Conservation (phyloP, 2,797 vertebrate species). For the Moxostoma hubbsi region DNA sequence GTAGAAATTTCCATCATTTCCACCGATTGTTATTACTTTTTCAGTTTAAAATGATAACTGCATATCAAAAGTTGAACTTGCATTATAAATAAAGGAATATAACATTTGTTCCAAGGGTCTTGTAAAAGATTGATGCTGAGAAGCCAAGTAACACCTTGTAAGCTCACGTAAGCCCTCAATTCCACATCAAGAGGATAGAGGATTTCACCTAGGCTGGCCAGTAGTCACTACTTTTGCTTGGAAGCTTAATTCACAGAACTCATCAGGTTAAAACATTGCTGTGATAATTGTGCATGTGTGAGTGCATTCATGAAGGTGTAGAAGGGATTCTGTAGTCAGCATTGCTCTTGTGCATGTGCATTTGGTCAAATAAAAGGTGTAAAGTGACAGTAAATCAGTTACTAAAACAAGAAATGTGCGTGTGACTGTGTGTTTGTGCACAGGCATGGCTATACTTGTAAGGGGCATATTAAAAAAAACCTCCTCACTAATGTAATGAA, state of each 20-base stretch:
- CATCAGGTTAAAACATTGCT: conserved; percentile 42
- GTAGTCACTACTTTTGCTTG: conserved; percentile 40
- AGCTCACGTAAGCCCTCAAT: conserved; percentile 11
- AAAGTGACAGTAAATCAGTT: no score
- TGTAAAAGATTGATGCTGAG: background rate
- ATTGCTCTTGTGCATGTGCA: background rate
- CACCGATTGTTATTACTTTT: no score
- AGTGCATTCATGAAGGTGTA: background rate
- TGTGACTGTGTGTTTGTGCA: no score
- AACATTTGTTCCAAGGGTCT: background rate
- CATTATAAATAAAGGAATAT: background rate
- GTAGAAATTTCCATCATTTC: no score
- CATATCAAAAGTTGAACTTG: background rate
- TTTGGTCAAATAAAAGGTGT: background rate
- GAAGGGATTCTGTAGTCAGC: background rate
- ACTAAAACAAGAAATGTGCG: no score
- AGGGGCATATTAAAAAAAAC: no score
- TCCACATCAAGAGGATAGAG: conserved; percentile 32
- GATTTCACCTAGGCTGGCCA: conserved; percentile 28
- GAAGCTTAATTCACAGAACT: conserved; percentile 32
- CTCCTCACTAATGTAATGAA: no score
- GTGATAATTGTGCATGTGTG: conserved; percentile 3
- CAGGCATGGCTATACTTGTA: background rate
- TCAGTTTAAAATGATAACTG: background rate
- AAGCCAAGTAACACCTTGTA: conserved; percentile 16